These are phyloP conservation scores for Tylochromis polylepis DNA, from an alignment of 2,113 vertebrate species.

Conservation along the genomic window DNA sequence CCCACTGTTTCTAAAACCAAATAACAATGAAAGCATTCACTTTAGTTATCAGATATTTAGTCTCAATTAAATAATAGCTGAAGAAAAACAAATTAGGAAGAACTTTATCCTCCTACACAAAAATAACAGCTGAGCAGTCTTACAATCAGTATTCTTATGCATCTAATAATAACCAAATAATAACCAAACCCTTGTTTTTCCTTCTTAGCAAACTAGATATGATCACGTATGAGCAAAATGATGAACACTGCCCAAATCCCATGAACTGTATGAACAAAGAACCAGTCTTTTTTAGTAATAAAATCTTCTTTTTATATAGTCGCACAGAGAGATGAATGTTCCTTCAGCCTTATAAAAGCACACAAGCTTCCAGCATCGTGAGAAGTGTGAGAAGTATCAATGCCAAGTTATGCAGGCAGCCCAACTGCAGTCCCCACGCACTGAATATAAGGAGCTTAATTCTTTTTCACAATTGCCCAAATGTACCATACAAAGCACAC, in stretches of 20 bases:
- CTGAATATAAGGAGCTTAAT: not conserved
- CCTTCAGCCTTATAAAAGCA: not conserved
- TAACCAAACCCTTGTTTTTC: not conserved
- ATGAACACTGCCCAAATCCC: not conserved
- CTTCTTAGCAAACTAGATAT: not conserved
- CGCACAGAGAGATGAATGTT: not conserved
- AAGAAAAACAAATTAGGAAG: not conserved
- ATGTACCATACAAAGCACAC: not conserved
- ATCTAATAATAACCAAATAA: not conserved
- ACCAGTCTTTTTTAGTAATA: not conserved
- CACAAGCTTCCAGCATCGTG: slow-evolving; percentile 9
- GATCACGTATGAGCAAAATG: not conserved
- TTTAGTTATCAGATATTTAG: not conserved
- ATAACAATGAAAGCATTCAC: not conserved
- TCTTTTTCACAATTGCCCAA: not conserved
- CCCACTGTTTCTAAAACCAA: not conserved
- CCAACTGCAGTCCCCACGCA: slow-evolving; percentile 4
- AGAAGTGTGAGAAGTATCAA: slow-evolving; percentile 15
- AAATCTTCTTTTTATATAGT: not conserved
- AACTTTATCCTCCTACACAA: not conserved
- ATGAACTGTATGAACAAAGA: not conserved
- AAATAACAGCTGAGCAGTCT: not conserved
- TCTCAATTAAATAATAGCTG: not conserved
- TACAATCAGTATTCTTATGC: not conserved
- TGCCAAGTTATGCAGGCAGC: slow-evolving; percentile 7